Evolutionary conservation across 1,140 invertebrate species (phyloP).

Genomic region (Nephila pilipes): DNA sequence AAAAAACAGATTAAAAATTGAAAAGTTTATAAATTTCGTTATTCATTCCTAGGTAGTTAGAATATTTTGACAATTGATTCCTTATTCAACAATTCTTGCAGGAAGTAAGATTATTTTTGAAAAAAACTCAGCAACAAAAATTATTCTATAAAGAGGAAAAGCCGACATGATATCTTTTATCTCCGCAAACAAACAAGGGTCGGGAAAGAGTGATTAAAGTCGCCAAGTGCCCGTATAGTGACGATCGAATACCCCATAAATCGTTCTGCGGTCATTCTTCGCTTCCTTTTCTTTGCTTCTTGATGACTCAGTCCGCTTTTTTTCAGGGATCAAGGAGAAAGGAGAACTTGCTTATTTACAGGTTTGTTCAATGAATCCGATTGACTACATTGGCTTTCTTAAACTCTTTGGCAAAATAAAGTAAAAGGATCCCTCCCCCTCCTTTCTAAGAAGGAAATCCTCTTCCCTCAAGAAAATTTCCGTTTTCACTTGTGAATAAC

Average conservation of each 20-base stretch:
- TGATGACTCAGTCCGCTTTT: slow-evolving; percentile 50
- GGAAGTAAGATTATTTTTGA: too few relatives aligned
- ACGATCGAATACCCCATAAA: slow-evolving; percentile 63
- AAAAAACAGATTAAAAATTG: too few relatives aligned
- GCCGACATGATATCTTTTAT: background rate
- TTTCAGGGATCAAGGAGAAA: background rate
- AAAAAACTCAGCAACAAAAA: background rate
- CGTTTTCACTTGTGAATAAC: too few relatives aligned
- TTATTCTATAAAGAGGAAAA: background rate
- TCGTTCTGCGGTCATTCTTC: slow-evolving; percentile 49
- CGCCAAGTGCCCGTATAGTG: slow-evolving; percentile 47
- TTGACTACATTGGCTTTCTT: too few relatives aligned
- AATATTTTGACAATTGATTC: too few relatives aligned
- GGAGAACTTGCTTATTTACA: background rate
- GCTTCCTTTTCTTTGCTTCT: slow-evolving; percentile 36
- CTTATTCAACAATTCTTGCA: too few relatives aligned
- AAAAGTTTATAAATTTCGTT: too few relatives aligned
- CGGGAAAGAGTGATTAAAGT: slow-evolving; percentile 46
- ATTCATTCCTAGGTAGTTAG: too few relatives aligned
- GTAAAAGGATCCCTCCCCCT: too few relatives aligned
- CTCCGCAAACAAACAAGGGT: slow-evolving; percentile 17
- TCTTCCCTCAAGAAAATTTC: too few relatives aligned
- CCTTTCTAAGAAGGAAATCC: too few relatives aligned
- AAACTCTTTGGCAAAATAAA: too few relatives aligned
- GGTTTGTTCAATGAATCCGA: background rate